These are phyloP conservation scores for Anguilla japonica DNA, from an alignment of 2,113 vertebrate genomes.

Conservation along the genomic window DNA sequence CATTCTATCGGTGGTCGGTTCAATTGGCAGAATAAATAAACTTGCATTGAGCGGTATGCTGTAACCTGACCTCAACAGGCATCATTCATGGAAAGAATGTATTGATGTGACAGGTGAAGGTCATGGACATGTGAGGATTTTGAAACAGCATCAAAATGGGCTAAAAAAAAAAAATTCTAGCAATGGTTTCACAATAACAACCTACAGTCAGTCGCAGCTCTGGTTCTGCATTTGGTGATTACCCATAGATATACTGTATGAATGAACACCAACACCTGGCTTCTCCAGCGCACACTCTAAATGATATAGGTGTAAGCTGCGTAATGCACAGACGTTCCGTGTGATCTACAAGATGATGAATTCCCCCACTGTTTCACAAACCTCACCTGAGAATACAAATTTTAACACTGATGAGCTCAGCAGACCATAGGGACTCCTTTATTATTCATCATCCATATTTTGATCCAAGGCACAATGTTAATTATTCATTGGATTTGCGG, in stretches of 20 bases:
- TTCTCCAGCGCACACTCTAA: neutral
- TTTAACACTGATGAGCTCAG: neutral
- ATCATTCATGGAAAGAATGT: neutral
- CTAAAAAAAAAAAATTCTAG: neutral
- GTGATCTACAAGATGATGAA: neutral
- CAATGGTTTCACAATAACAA: neutral
- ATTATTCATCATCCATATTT: constrained; percentile 1
- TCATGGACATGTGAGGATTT: neutral
- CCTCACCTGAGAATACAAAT: neutral
- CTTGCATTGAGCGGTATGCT: neutral
- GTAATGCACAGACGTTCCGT: neutral
- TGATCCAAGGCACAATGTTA: neutral
- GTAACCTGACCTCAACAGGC: neutral
- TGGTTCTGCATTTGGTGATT: neutral
- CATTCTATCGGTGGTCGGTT: neutral
- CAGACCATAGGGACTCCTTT: constrained; percentile 3
- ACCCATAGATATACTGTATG: neutral
- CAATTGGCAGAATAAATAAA: neutral
- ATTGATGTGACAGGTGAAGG: constrained; percentile 7
- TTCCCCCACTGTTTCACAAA: neutral
- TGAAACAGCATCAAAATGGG: neutral
- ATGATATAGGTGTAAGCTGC: neutral
- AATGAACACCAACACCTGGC: neutral
- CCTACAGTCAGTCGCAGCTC: neutral
- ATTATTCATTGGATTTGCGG: neutral